These are phyloP conservation scores for Cephus sareptanus DNA, from an alignment of 2,888 invertebrate species.

Conservation along the genomic window DNA sequence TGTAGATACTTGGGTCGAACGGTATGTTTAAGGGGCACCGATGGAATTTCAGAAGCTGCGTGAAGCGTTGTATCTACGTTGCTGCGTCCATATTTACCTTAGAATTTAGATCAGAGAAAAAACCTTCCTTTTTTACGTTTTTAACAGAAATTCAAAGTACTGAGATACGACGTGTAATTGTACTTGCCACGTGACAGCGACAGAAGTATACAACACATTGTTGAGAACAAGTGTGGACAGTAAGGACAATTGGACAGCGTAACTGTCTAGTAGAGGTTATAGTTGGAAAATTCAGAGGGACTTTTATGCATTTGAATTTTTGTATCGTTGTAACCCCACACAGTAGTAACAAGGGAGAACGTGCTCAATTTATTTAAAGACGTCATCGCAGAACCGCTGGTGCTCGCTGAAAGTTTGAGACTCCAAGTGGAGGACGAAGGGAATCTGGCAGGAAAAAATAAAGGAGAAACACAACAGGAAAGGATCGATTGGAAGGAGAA, in stretches of 20 bases:
- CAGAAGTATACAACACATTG: not conserved
- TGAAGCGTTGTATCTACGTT: not conserved
- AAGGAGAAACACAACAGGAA: too few relatives aligned
- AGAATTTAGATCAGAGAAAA: not conserved
- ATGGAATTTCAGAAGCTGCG: conserved; percentile 10
- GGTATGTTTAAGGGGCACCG: conserved; percentile 11
- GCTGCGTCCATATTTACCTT: not conserved
- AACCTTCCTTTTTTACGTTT: too few relatives aligned
- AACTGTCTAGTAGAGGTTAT: not conserved
- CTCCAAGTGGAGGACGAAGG: too few relatives aligned
- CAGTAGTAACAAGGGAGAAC: not conserved
- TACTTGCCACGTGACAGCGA: too few relatives aligned
- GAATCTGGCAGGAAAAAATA: too few relatives aligned
- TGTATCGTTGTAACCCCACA: not conserved
- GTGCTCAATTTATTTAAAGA: not conserved
- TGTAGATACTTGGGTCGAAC: conserved; percentile 26
- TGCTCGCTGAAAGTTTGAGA: too few relatives aligned
- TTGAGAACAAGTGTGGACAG: too few relatives aligned
- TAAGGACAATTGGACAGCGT: too few relatives aligned
- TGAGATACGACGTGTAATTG: too few relatives aligned
- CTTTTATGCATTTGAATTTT: not conserved
- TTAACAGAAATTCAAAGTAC: too few relatives aligned
- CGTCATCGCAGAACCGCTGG: not conserved
- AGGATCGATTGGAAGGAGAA: too few relatives aligned
- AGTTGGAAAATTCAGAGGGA: not conserved